Conservation (phyloP, 2,113 vertebrate species). For the Engystomops pustulosus region DNA sequence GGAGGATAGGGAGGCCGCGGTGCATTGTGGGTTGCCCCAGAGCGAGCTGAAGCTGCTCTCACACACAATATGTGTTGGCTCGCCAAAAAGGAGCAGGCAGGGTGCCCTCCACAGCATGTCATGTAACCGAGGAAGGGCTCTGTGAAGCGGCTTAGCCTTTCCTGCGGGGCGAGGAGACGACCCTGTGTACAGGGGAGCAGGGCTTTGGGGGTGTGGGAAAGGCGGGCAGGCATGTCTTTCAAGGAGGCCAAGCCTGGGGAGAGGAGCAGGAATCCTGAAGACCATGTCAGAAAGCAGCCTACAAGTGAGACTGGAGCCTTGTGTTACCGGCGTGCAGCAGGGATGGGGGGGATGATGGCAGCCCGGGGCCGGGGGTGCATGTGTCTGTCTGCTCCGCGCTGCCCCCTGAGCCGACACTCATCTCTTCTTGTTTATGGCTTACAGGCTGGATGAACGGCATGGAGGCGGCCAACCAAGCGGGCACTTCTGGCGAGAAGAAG, state of each 20-base stretch:
- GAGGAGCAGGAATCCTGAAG: conserved; percentile 84
- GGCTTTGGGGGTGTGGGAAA: conserved; percentile 77
- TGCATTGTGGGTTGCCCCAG: conserved; percentile 96
- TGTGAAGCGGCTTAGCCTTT: conserved; percentile 78
- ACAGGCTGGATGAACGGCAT: conserved; percentile 97
- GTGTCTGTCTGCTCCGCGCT: conserved; percentile 52
- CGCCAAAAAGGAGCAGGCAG: conserved; percentile 82
- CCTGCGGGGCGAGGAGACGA: conserved; percentile 58
- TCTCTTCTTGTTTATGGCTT: conserved; percentile 61
- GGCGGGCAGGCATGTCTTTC: conserved; percentile 83
- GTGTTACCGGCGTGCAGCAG: conserved; percentile 47
- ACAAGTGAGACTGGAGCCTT: conserved; percentile 82
- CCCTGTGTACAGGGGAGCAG: conserved; percentile 57
- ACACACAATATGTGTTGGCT: conserved; percentile 93
- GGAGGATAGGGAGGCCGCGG: conserved; percentile 65
- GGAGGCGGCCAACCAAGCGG: conserved; percentile 90
- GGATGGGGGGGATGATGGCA: conserved; percentile 59
- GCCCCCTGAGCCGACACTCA: neutral
- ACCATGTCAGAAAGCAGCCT: conserved; percentile 91
- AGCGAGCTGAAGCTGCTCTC: conserved; percentile 77
- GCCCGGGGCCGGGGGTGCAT: no score
- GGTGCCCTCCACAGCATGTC: conserved; percentile 85
- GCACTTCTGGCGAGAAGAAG: conserved; percentile 93
- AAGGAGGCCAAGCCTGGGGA: conserved; percentile 81
- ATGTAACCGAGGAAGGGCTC: conserved; percentile 78